Base-by-base conservation (phyloP, 2,113 vertebrate species). In the Paradoxurus hermaphroditus region DNA sequence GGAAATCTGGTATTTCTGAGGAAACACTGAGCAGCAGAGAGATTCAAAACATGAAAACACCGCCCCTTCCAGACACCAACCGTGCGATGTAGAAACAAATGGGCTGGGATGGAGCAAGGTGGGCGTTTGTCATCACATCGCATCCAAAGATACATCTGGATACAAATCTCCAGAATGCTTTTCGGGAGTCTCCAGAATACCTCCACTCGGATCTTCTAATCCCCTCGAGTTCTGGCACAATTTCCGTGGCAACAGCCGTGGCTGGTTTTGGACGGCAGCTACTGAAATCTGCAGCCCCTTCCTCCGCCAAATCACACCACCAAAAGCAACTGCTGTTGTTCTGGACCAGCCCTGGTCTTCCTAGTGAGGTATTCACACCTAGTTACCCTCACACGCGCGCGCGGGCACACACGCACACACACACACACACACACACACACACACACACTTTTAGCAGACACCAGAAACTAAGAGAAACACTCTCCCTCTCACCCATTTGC, bases 1-100 rank as follows among this genome's bases (percentile, higher is more conserved):
- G 90, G 87, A 82, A 97, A 95, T 81, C 89, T 94, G 91, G 56
- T 70, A 75, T 81, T 89, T 97, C 92, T 5, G 6, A 86, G 96
- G 89, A 90, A 96, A 90, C 78, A 56, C 2, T 4, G 41, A 75
- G 72, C 23, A 25, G 16, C 70, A n/a, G 72, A 96, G 67, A 78
- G 85, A 94, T 39, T n/a, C 70, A 78, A 86, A 86, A 68, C 78
- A 34, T 15, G 12, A 44, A 86, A 72, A 59, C 0, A 0, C 31
- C 18, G 4, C 39, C 3, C 3, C 7, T 86, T 84, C 67, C 96
- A 75, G 51, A 68, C 3, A 27, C 21, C 39, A 7, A 62, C 56
- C 0, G 18, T 5, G 7, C 77, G 21, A 4, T 0, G 18, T 3
- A 31, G 81, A 84, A 73, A 83, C 77, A 44, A 49, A 77, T 19